Evolutionary conservation across 2,113 vertebrate species (phyloP).

Genomic region (Alligator mississippiensis): DNA sequence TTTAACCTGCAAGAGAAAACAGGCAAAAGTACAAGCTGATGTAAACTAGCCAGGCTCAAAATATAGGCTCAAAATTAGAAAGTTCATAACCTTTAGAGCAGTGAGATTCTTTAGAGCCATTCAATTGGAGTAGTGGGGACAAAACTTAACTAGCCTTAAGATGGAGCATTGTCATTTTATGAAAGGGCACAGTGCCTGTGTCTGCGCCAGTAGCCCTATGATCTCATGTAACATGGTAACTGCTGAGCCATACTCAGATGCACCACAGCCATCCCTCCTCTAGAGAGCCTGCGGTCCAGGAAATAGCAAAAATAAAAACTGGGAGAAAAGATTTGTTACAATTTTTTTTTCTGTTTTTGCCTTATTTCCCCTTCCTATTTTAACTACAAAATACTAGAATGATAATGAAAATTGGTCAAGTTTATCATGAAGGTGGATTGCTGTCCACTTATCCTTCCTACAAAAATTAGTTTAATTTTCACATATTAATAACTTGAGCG

Average conservation of each 20-base stretch:
- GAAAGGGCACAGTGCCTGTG: slow-evolving; percentile 20
- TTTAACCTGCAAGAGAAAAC: slow-evolving; percentile 23
- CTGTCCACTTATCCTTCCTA: not conserved
- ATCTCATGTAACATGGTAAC: too few species aligned
- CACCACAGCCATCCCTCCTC: not conserved
- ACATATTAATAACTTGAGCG: slow-evolving; percentile 33
- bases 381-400: slow-evolving; percentile 26
- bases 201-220: too few species aligned
- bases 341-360: not conserved
- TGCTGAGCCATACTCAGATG: too few species aligned
- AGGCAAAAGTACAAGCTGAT: not conserved
- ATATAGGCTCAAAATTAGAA: slow-evolving; percentile 47
- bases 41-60: not conserved
- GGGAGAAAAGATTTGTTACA: not conserved
- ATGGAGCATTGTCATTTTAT: not conserved
- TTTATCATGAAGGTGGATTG: slow-evolving; percentile 30
- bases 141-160: not conserved
- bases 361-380: not conserved
- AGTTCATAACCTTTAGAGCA: not conserved
- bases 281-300: slow-evolving; percentile 13
- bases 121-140: slow-evolving; percentile 12
- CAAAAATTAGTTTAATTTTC: not conserved
- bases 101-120: slow-evolving; percentile 10
- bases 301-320: slow-evolving; percentile 17
- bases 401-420: not conserved